A percentile compares a stretch with the other conserved stretches of the same genome.
These are phyloP conservation scores for Argyresthia albistria DNA, from an alignment of 2,888 invertebrate species.

Conservation along the genomic window DNA sequence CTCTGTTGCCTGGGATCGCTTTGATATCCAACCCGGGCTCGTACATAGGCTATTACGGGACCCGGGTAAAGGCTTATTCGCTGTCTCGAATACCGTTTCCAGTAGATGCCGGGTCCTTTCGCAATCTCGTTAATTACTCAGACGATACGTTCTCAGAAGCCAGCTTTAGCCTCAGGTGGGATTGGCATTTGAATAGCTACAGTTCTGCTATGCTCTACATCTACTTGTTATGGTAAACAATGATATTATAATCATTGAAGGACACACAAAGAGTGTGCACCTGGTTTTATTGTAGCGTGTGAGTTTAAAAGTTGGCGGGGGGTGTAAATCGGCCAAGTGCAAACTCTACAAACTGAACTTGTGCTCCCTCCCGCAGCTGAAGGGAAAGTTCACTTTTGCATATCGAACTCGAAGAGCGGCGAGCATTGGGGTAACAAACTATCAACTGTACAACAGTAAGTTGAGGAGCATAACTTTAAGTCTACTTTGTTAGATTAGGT, in stretches of 20 bases:
- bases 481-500: background rate
- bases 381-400: slow-evolving; percentile 65
- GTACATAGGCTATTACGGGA: slow-evolving; percentile 46
- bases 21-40: slow-evolving; percentile 49
- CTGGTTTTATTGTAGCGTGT: slow-evolving; percentile 21
- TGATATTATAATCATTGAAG: too few species aligned
- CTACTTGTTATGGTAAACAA: background rate
- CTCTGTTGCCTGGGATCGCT: slow-evolving; percentile 40
- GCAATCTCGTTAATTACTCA: slow-evolving; percentile 54
- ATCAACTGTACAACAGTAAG: slow-evolving; percentile 2
- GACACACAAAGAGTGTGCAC: too few species aligned
- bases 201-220: background rate
- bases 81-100: slow-evolving; percentile 28
- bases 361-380: slow-evolving; percentile 17
- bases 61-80: slow-evolving; percentile 32
- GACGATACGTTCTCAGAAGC: slow-evolving; percentile 15
- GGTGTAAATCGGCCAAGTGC: slow-evolving; percentile 65
- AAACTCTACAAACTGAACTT: slow-evolving; percentile 11
- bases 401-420: slow-evolving; percentile 29
- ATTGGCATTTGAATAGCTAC: background rate
- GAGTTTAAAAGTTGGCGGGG: slow-evolving; percentile 26
- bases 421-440: background rate
- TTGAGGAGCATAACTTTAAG: slow-evolving; percentile 3
- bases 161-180: too few species aligned
- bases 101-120: slow-evolving; percentile 20